Percentiles rank a stretch among this genome's conserved stretches.
These are phyloP conservation scores for Drosophila rellima DNA, from an alignment of 2,888 invertebrate genomes.

Conservation along the genomic window DNA sequence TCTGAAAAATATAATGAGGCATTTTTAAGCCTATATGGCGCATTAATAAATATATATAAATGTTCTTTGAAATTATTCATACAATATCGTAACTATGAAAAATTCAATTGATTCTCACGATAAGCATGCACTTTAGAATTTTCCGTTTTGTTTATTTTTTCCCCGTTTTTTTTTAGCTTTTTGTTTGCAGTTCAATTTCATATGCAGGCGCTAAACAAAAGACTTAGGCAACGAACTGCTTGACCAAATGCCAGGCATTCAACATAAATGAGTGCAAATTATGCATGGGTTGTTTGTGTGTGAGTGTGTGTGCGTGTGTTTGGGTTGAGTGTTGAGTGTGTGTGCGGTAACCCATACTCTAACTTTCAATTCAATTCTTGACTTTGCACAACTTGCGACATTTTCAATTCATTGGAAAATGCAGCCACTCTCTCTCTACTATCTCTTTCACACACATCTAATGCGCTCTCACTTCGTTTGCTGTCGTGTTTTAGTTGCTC, in stretches of 20 bases:
- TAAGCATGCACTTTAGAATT: neutral
- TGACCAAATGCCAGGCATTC: conserved; percentile 24
- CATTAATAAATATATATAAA: neutral
- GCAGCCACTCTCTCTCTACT: conserved; percentile 20
- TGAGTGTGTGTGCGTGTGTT: conserved; percentile 1
- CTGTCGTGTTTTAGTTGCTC: conserved; percentile 20
- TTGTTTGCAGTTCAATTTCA: conserved; percentile 30
- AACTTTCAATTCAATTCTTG: conserved; percentile 3
- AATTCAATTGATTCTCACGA: neutral
- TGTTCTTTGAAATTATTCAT: neutral
- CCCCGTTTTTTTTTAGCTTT: conserved; percentile 19
- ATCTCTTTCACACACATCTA: conserved; percentile 18
- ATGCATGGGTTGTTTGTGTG: conserved; percentile 22
- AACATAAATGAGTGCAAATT: conserved; percentile 29
- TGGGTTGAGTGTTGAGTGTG: neutral
- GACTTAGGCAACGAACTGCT: conserved; percentile 71
- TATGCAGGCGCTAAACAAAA: conserved; percentile 47
- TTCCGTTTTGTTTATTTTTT: neutral
- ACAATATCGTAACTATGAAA: no score
- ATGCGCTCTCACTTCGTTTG: conserved; percentile 48
- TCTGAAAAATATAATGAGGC: neutral
- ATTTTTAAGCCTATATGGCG: neutral
- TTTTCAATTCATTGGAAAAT: conserved; percentile 60
- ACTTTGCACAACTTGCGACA: conserved; percentile 52
- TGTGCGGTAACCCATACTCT: conserved; percentile 4